Evolutionary conservation across 2,797 vertebrate species (phyloP).

Genomic region (Tragelaphus eurycerus): DNA sequence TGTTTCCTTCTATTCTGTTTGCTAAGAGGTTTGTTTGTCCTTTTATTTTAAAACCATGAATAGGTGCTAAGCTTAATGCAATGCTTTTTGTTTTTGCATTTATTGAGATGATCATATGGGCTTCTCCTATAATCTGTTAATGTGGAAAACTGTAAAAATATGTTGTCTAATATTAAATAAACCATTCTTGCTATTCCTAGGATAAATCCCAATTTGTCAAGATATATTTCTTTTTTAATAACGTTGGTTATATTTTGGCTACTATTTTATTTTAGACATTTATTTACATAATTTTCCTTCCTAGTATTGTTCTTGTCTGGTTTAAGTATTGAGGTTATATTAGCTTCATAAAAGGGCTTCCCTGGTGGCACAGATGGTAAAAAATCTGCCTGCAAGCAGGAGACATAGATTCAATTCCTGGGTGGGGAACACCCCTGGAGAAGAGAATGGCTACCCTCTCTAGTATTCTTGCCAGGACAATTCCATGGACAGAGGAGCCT

Average conservation of each 20-base stretch:
- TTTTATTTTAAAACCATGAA: constrained; percentile 24
- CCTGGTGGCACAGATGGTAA: neutral
- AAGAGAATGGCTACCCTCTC: neutral
- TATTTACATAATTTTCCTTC: neutral
- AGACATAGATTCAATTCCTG: neutral
- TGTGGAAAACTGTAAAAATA: neutral
- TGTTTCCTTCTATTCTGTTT: neutral
- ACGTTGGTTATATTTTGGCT: neutral
- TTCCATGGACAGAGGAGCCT: neutral
- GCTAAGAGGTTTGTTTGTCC: neutral
- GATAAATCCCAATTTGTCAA: neutral
- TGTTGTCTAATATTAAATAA: neutral
- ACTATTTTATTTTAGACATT: neutral
- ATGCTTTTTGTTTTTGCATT: neutral
- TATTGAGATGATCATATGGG: neutral
- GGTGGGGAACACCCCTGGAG: neutral
- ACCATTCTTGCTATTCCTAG: neutral
- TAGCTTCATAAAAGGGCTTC: neutral
- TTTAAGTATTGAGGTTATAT: neutral
- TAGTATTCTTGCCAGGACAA: neutral
- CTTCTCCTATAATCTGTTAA: neutral
- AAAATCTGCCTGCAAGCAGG: neutral
- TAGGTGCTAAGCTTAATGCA: neutral
- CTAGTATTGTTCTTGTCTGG: neutral
- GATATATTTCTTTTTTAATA: neutral